A percentile compares a stretch with the other conserved stretches of the same genome.
phyloP scores from a whole-genome alignment of 1,140 invertebrate species.

The Caenorhabditis latens region DNA sequence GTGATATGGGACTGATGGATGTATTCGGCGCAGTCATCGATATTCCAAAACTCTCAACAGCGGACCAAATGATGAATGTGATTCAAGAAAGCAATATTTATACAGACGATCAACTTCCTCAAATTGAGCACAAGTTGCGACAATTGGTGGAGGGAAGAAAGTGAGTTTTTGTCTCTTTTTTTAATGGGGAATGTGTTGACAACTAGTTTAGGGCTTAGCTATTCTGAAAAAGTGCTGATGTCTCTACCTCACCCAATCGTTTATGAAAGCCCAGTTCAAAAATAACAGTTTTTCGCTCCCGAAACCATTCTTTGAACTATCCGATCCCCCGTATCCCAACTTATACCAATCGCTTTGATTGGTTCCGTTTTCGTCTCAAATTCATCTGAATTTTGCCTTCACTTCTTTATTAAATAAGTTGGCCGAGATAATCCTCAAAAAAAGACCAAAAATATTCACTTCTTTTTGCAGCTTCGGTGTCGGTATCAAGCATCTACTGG shows the following conservation, averaged over 20 bases:
- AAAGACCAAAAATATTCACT: too few relatives aligned
- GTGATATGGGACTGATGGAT: slow-evolving; percentile 70
- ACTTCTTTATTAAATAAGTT: too few relatives aligned
- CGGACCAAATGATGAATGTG: slow-evolving; percentile 32
- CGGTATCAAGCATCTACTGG: slow-evolving; percentile 45
- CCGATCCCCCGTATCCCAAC: too few relatives aligned
- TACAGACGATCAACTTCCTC: not conserved
- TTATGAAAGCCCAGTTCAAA: too few relatives aligned
- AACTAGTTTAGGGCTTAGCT: not conserved
- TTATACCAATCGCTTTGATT: too few relatives aligned
- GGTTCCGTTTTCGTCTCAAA: too few relatives aligned
- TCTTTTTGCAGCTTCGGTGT: slow-evolving; percentile 12
- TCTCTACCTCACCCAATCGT: too few relatives aligned
- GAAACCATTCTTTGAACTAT: too few relatives aligned
- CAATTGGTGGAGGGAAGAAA: not conserved
- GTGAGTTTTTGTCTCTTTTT: not conserved
- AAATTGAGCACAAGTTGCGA: slow-evolving; percentile 5
- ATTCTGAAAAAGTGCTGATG: not conserved
- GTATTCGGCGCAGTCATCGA: slow-evolving; percentile 62
- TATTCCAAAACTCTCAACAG: slow-evolving; percentile 1
- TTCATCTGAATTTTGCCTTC: too few relatives aligned
- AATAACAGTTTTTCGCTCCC: too few relatives aligned
- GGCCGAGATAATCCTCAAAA: too few relatives aligned
- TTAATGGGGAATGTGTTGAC: not conserved
- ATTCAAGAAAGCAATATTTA: slow-evolving; percentile 32